These are phyloP conservation scores for Gnathonemus echidnorhynchus DNA, from an alignment of 2,113 vertebrate species.

Conservation along the genomic window DNA sequence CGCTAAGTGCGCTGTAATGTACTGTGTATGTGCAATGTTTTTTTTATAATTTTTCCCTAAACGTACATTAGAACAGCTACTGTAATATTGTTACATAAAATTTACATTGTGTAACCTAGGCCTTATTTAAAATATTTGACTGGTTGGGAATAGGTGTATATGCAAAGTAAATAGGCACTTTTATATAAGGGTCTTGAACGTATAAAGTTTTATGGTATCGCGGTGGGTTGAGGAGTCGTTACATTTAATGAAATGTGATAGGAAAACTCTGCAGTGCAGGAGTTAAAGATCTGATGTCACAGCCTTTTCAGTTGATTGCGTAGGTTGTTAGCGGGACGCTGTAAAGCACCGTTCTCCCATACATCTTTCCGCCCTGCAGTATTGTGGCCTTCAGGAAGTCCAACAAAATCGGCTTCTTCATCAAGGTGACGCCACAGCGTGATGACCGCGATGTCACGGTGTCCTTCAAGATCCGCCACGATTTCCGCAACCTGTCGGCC, in stretches of 20 bases:
- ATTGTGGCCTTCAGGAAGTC: conserved; percentile 94
- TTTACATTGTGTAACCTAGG: background rate
- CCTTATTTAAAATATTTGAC: background rate
- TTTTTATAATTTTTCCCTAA: background rate
- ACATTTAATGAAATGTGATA: background rate
- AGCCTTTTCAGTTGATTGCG: background rate
- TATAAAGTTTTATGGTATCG: too few species aligned
- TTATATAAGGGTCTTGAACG: too few species aligned
- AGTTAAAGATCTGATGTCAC: background rate
- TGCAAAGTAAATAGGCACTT: too few species aligned
- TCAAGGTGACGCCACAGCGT: conserved; percentile 87
- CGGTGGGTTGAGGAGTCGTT: background rate
- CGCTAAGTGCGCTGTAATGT: background rate
- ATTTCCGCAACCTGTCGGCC: conserved; percentile 88
- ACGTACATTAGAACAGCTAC: background rate
- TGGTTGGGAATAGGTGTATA: too few species aligned
- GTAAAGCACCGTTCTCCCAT: background rate
- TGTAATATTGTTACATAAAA: background rate
- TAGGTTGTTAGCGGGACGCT: background rate
- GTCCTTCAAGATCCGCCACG: conserved; percentile 91
- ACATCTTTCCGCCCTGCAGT: conserved; percentile 48
- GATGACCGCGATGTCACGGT: conserved; percentile 82
- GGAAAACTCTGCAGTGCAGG: background rate
- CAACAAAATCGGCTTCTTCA: conserved; percentile 97
- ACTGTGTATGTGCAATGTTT: background rate